Percentiles rank a stretch among this genome's conserved stretches.
Conservation (phyloP, 2,888 invertebrate genomes). For the Anthophora plumipes region DNA sequence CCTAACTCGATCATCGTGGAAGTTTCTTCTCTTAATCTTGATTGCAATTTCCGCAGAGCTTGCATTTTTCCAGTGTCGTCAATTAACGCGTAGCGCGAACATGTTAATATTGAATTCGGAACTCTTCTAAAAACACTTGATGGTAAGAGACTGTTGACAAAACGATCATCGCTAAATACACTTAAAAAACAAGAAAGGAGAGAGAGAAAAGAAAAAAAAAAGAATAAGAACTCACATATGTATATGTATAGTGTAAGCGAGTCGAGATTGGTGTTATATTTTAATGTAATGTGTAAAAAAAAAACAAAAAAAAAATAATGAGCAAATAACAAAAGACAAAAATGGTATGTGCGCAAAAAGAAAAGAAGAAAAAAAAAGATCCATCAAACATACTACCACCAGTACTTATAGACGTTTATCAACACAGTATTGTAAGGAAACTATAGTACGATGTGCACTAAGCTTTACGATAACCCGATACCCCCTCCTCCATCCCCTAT, state of each 20-base stretch:
- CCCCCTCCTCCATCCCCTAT: constrained; percentile 7
- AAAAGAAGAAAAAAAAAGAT: constrained; percentile 4
- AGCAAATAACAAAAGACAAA: constrained; percentile 41
- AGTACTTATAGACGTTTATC: constrained; percentile 59
- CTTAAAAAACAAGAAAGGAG: neutral
- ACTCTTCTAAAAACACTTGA: constrained; percentile 64
- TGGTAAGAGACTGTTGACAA: constrained; percentile 66
- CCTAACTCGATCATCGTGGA: neutral
- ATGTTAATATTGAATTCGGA: constrained; percentile 71
- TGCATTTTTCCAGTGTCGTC: constrained; percentile 57
- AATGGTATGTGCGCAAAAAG: constrained; percentile 41
- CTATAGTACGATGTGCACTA: constrained; percentile 50
- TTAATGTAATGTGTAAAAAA: constrained; percentile 74
- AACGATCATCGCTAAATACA: constrained; percentile 61
- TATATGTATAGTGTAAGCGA: constrained; percentile 68
- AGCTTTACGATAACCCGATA: constrained; percentile 42
- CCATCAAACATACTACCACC: constrained; percentile 39
- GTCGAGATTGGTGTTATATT: constrained; percentile 79
- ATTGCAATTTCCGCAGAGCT: constrained; percentile 43
- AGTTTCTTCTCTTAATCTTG: constrained; percentile 22
- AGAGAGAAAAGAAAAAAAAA: constrained; percentile 28
- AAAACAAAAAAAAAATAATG: constrained; percentile 47
- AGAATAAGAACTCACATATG: constrained; percentile 54
- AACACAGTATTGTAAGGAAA: constrained; percentile 57
- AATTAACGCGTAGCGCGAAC: constrained; percentile 58